Evolutionary conservation across 2,797 vertebrate species (phyloP).

Genomic region (Anguilla anguilla): DNA sequence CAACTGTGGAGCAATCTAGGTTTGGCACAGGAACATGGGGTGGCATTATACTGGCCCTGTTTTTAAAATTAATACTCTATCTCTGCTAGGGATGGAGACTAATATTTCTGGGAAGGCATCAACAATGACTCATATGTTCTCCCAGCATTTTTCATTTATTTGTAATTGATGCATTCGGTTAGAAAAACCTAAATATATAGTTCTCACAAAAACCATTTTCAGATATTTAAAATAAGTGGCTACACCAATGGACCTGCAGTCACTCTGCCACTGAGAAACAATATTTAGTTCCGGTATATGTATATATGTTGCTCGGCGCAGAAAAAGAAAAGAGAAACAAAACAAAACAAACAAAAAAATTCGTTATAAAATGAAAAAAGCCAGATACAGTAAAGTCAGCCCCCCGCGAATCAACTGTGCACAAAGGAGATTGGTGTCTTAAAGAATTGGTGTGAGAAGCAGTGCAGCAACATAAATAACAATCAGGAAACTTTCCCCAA

Average conservation of each 20-base stretch:
- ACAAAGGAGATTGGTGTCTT: slow-evolving; percentile 15
- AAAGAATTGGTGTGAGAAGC: not conserved
- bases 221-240: slow-evolving; percentile 28
- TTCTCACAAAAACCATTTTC: slow-evolving; percentile 18
- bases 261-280: slow-evolving; percentile 30
- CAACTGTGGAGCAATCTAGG: not conserved
- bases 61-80: too few species aligned
- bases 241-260: slow-evolving; percentile 30
- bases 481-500: not conserved
- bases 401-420: not conserved
- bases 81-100: too few species aligned
- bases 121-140: too few species aligned
- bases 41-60: not conserved
- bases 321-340: not conserved
- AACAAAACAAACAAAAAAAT: too few species aligned
- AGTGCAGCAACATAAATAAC: not conserved
- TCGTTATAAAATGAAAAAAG: slow-evolving; percentile 24
- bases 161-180: too few species aligned
- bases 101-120: too few species aligned
- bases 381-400: not conserved
- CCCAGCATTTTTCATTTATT: too few species aligned
- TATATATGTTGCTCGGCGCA: slow-evolving; percentile 19
- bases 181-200: not conserved
- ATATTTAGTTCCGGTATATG: slow-evolving; percentile 13
- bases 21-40: not conserved